phyloP scores from a whole-genome alignment of 2,888 invertebrate genomes.

The Calameuta idolon region DNA sequence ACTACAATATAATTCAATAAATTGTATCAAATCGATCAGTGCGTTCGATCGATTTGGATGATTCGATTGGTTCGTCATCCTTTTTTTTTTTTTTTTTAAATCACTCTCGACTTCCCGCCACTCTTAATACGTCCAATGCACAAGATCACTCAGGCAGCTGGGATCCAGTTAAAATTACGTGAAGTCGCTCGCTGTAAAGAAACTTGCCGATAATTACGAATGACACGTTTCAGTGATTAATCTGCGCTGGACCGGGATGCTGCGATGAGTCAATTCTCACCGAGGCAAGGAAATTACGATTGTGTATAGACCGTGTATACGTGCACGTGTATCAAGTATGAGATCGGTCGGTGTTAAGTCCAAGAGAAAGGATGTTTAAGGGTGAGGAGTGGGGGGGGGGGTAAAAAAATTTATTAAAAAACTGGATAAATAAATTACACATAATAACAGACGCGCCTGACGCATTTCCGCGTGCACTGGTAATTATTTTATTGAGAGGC shows the following conservation, averaged over 20 bases:
- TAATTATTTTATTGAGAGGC: conserved; percentile 18
- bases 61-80: background rate
- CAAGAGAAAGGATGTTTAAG: background rate
- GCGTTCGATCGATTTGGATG: background rate
- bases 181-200: background rate
- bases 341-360: background rate
- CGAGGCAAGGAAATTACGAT: background rate
- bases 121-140: background rate
- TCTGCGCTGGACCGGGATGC: background rate
- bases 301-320: background rate
- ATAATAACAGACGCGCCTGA: background rate
- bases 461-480: conserved; percentile 7
- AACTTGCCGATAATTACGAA: background rate
- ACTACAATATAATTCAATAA: background rate
- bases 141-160: background rate
- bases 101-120: background rate
- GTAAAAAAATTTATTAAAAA: background rate
- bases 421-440: background rate
- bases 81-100: background rate
- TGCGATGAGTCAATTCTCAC: background rate
- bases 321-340: background rate
- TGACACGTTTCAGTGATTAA: background rate
- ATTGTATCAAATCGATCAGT: background rate
- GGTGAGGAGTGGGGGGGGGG: background rate
- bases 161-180: background rate